Percentiles rank a stretch among this genome's conserved stretches.
These are phyloP conservation scores for Cheilosia impressa DNA, from an alignment of 2,888 invertebrate species.

Conservation along the genomic window DNA sequence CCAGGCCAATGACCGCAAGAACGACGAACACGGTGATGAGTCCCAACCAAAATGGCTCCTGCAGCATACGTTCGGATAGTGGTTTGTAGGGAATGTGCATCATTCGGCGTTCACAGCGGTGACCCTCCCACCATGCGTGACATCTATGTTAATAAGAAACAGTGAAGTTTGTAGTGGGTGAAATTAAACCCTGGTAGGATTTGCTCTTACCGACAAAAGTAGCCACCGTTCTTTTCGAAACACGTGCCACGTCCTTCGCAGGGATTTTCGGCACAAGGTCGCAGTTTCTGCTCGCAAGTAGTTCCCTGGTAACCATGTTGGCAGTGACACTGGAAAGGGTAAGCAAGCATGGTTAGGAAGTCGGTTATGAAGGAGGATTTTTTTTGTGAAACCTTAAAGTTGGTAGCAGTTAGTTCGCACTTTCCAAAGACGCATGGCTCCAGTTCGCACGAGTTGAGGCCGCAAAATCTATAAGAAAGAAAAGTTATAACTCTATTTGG, in stretches of 20 bases:
- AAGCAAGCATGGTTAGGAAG: neutral
- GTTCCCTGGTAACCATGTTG: constrained; percentile 88
- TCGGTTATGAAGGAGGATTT: no score
- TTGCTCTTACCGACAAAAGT: constrained; percentile 85
- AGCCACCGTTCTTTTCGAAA: constrained; percentile 87
- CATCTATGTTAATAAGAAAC: constrained; percentile 83
- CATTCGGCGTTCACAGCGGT: constrained; percentile 88
- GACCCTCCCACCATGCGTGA: constrained; percentile 90
- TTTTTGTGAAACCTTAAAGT: constrained; percentile 80
- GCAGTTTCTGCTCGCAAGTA: constrained; percentile 88
- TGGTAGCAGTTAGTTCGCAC: constrained; percentile 83
- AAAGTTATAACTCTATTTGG: neutral
- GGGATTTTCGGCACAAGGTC: constrained; percentile 89
- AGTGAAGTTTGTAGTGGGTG: neutral
- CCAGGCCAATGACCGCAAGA: constrained; percentile 90
- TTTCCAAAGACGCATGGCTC: constrained; percentile 85
- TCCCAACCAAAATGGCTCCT: constrained; percentile 95
- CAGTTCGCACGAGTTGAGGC: constrained; percentile 89
- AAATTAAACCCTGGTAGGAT: neutral
- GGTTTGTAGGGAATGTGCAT: constrained; percentile 89
- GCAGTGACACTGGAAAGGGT: constrained; percentile 86
- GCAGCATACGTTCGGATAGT: constrained; percentile 91
- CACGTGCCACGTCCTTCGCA: constrained; percentile 91
- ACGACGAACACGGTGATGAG: constrained; percentile 93
- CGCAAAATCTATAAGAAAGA: constrained; percentile 86